Percentiles rank a stretch among this genome's conserved stretches.
Evolutionary conservation across 1,140 invertebrate species (phyloP).

Genomic region (Lepidurus couesii): DNA sequence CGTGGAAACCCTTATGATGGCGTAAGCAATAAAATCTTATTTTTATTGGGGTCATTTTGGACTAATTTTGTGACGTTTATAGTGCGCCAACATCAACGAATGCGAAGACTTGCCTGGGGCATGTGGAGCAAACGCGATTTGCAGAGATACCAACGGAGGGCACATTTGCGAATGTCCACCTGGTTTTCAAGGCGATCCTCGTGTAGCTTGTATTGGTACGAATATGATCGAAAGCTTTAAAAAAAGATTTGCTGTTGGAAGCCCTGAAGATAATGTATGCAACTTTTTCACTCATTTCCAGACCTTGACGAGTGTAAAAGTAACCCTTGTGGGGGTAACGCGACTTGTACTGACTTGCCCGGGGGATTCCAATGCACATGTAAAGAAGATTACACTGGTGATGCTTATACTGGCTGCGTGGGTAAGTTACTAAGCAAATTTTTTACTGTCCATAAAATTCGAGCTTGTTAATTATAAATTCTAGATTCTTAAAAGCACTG

Average conservation of each 20-base stretch:
- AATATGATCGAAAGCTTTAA: slow-evolving; percentile 41
- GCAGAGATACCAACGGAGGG: slow-evolving; percentile 69
- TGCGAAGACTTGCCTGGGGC: slow-evolving; percentile 58
- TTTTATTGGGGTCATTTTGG: not conserved
- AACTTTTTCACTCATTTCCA: slow-evolving; percentile 44
- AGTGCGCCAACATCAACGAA: slow-evolving; percentile 80
- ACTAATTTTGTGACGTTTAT: slow-evolving; percentile 28
- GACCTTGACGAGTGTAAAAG: slow-evolving; percentile 83
- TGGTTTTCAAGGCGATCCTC: slow-evolving; percentile 67
- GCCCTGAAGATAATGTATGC: not conserved
- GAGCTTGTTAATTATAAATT: no score
- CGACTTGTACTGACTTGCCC: slow-evolving; percentile 75
- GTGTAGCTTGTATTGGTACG: slow-evolving; percentile 60
- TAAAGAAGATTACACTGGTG: slow-evolving; percentile 73
- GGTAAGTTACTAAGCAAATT: slow-evolving; percentile 46
- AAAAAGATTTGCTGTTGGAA: not conserved
- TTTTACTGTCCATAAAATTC: no score
- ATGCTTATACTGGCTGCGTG: slow-evolving; percentile 71
- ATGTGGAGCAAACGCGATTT: slow-evolving; percentile 71
- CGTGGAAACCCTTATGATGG: slow-evolving; percentile 77
- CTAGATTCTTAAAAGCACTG: no score
- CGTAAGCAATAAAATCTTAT: slow-evolving; percentile 38
- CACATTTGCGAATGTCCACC: slow-evolving; percentile 74
- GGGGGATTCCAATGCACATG: slow-evolving; percentile 80
- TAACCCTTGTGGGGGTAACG: slow-evolving; percentile 77